These are phyloP conservation scores for Dasyprocta punctata DNA, from an alignment of 2,113 vertebrate genomes.

Conservation along the genomic window DNA sequence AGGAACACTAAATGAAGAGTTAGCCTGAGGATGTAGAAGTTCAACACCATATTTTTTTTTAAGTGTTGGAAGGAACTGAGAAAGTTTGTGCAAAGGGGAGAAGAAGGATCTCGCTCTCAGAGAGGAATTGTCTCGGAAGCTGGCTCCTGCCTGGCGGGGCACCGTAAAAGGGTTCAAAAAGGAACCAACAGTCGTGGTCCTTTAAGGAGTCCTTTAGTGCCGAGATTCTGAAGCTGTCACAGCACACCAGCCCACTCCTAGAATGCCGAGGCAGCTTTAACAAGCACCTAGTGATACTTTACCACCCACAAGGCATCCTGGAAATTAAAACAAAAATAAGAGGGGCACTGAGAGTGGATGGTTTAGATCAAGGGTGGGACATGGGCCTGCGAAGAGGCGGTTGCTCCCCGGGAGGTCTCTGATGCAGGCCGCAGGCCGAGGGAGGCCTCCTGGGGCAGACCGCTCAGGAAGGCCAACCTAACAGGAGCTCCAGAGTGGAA, in stretches of 20 bases:
- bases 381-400: no score
- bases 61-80: neutral
- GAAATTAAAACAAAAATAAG: neutral
- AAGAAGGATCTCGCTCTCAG: neutral
- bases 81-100: neutral
- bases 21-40: neutral
- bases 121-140: neutral
- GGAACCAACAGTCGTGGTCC: neutral
- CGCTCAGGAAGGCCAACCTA: neutral
- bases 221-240: neutral
- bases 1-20: neutral
- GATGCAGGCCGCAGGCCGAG: no score
- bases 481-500: neutral
- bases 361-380: neutral
- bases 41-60: neutral
- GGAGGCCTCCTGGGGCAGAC: neutral
- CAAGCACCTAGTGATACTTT: neutral
- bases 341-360: no score
- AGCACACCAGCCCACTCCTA: neutral
- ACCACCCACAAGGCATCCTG: neutral
- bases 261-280: neutral
- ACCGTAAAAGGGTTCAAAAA: neutral
- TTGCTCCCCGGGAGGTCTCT: no score
- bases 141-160: neutral
- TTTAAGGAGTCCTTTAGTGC: neutral